These are phyloP conservation scores for Dasyprocta punctata DNA, from an alignment of 2,113 vertebrate genomes.

Conservation along the genomic window DNA sequence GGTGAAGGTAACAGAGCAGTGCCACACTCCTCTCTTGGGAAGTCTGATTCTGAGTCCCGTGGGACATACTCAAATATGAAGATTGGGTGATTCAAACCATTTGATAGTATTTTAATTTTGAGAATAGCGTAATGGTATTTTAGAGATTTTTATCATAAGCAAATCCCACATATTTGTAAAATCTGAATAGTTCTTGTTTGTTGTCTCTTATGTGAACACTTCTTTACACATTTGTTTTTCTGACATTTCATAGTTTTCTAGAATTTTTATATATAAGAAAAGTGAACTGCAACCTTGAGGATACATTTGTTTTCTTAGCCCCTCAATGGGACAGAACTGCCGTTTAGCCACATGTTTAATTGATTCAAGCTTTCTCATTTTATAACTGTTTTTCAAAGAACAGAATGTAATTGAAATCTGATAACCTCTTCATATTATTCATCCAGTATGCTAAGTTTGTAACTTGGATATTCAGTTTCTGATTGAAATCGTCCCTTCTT, in stretches of 20 bases:
- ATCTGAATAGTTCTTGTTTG: background rate
- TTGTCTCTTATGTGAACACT: background rate
- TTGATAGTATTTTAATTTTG: slow-evolving; percentile 9
- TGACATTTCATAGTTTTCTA: background rate
- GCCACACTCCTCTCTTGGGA: background rate
- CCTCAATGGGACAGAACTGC: background rate
- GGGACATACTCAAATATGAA: background rate
- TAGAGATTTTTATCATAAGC: background rate
- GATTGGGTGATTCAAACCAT: background rate
- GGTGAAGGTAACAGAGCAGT: background rate
- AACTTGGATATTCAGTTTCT: slow-evolving; percentile 43
- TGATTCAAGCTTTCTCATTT: background rate
- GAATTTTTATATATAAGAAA: slow-evolving; percentile 20
- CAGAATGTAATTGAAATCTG: background rate
- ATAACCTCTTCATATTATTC: background rate
- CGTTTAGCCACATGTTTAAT: background rate
- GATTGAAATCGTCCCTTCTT: slow-evolving; percentile 47
- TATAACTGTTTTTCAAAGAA: slow-evolving; percentile 1
- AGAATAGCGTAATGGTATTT: background rate
- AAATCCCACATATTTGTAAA: slow-evolving; percentile 9
- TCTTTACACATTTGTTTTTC: background rate
- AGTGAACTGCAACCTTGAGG: background rate
- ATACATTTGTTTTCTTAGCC: background rate
- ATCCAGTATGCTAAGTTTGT: background rate
- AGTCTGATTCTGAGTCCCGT: background rate